phyloP scores from a whole-genome alignment of 2,113 vertebrate species.

The Triplophysa siluroides region DNA sequence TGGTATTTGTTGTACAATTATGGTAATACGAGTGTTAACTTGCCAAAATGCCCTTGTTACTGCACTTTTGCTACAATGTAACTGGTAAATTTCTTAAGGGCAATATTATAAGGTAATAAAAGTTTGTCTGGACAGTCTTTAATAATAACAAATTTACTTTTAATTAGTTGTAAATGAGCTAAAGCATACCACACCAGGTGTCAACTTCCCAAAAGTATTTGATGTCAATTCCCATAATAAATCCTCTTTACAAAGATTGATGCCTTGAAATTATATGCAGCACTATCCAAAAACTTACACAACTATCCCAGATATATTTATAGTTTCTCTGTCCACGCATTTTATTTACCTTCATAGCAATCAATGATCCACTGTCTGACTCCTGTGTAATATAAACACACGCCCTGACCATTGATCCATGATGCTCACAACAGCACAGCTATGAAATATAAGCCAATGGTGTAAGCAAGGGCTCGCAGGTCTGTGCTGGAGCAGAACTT shows the following conservation, averaged over 20 bases:
- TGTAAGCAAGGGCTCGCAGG: slow-evolving; percentile 32
- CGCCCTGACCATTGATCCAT: slow-evolving; percentile 52
- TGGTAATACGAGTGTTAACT: no score
- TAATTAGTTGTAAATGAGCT: no score
- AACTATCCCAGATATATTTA: not conserved
- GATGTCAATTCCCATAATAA: not conserved
- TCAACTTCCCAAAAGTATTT: no score
- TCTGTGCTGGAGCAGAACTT: slow-evolving; percentile 39
- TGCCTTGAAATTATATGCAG: not conserved
- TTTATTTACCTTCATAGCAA: slow-evolving; percentile 28
- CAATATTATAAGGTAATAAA: no score
- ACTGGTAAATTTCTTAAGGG: no score
- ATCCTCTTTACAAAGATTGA: not conserved
- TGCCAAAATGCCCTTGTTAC: no score
- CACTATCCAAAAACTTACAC: not conserved
- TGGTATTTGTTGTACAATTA: no score
- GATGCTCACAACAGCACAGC: slow-evolving; percentile 43
- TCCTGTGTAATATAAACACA: slow-evolving; percentile 50
- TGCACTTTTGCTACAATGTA: no score
- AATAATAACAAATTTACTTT: no score
- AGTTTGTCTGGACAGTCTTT: no score
- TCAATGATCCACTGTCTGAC: slow-evolving; percentile 31
- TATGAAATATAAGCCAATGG: slow-evolving; percentile 51
- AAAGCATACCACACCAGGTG: no score
- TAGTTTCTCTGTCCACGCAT: slow-evolving; percentile 10